Evolutionary conservation across 2,888 invertebrate genomes (phyloP).

Genomic region (Muschampia plurimacula): DNA sequence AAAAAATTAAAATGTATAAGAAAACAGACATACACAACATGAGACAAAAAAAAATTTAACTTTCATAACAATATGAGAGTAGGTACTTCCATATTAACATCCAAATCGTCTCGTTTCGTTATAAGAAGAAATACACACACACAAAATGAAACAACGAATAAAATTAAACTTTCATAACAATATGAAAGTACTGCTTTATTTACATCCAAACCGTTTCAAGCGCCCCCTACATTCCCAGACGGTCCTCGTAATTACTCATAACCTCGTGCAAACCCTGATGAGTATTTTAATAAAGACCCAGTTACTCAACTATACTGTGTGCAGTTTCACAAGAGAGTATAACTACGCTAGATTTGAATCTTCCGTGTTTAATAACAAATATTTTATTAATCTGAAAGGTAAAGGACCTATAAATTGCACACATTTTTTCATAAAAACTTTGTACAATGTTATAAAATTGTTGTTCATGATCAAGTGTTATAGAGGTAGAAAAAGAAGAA

Average conservation of each 20-base stretch:
- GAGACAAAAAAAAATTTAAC: not conserved
- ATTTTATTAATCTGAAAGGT: no score
- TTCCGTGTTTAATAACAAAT: no score
- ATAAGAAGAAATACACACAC: not conserved
- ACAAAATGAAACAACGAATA: not conserved
- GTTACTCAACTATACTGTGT: constrained; percentile 12
- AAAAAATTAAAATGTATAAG: no score
- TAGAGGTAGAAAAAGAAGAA: no score
- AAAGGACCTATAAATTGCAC: no score
- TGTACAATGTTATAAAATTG: no score
- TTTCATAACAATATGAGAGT: not conserved
- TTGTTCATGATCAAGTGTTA: no score
- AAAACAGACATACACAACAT: not conserved
- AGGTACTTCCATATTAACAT: not conserved
- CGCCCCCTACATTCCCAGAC: constrained; percentile 36
- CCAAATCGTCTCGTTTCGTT: not conserved
- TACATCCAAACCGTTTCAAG: constrained; percentile 10
- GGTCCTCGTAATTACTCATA: constrained; percentile 25
- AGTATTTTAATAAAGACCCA: constrained; percentile 39
- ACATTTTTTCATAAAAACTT: no score
- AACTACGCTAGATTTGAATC: not conserved
- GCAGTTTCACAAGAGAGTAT: not conserved
- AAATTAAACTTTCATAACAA: constrained; percentile 8
- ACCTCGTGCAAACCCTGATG: constrained; percentile 35
- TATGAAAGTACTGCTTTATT: not conserved